Conservation (phyloP, 2,113 vertebrate genomes). For the Lepidothrix coronata region DNA sequence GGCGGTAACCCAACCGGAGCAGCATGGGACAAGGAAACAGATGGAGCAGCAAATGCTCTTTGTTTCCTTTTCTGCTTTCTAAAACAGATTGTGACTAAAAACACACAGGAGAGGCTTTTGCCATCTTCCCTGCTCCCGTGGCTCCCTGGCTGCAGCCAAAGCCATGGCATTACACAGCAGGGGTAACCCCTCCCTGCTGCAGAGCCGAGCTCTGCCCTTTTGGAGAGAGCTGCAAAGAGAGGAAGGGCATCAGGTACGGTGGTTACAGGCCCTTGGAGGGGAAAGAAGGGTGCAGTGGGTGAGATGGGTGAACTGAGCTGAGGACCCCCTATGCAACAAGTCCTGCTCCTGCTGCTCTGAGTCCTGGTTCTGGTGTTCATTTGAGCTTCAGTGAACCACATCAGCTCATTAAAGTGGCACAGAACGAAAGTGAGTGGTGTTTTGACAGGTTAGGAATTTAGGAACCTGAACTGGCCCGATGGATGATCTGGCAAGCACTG, state of each 20-base stretch:
- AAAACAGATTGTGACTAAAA: constrained; percentile 24
- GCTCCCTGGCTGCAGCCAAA: neutral
- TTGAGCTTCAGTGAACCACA: neutral
- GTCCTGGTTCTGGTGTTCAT: neutral
- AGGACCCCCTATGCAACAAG: neutral
- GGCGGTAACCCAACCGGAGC: constrained; percentile 12
- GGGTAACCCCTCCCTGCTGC: neutral
- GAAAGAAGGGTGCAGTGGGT: neutral
- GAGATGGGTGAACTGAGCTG: neutral
- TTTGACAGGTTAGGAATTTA: neutral
- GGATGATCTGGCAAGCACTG: neutral
- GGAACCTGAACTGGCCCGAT: neutral
- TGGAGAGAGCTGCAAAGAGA: neutral
- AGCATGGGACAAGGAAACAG: constrained; percentile 10
- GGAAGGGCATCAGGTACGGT: neutral
- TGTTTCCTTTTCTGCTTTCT: neutral
- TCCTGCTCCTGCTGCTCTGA: neutral
- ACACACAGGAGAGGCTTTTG: neutral
- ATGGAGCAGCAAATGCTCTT: constrained; percentile 52
- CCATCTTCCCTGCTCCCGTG: neutral
- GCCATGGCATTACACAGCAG: neutral
- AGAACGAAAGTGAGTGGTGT: neutral
- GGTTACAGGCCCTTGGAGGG: neutral
- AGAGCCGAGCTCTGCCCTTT: neutral
- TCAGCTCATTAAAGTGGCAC: neutral